A percentile compares a stretch with the other conserved stretches of the same genome.
Evolutionary conservation across 2,888 invertebrate genomes (phyloP).

Genomic region (Bellardia bayeri): DNA sequence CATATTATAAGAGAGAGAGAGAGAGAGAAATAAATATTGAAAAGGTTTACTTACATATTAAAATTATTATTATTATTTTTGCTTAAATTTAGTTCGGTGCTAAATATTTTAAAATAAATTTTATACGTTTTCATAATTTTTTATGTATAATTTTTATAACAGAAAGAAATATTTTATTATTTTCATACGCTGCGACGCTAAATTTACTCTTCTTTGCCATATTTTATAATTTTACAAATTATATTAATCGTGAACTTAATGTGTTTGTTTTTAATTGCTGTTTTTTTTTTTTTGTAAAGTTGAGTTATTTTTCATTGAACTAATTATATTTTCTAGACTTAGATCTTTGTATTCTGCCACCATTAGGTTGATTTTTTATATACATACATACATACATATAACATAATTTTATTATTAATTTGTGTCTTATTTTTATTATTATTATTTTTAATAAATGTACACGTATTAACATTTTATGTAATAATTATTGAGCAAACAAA

Average conservation of each 20-base stretch:
- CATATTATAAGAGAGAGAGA: neutral
- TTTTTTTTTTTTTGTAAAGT: conserved; percentile 33
- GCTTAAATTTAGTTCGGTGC: conserved; percentile 66
- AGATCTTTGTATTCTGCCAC: conserved; percentile 43
- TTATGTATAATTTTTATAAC: conserved; percentile 51
- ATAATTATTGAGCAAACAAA: conserved; percentile 55
- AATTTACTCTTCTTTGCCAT: conserved; percentile 59
- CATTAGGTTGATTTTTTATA: conserved; percentile 48
- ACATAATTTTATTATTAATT: conserved; percentile 48
- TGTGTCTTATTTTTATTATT: conserved; percentile 43
- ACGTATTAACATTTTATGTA: conserved; percentile 65
- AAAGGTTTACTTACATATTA: conserved; percentile 8
- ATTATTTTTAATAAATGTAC: conserved; percentile 54
- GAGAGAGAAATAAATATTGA: neutral
- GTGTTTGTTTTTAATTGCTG: conserved; percentile 38
- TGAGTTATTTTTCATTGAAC: conserved; percentile 33
- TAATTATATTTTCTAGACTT: conserved; percentile 35
- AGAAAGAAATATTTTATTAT: conserved; percentile 34
- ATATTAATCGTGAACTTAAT: conserved; percentile 23
- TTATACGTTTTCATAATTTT: conserved; percentile 53
- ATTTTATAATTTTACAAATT: conserved; percentile 54
- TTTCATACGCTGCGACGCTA: conserved; percentile 35
- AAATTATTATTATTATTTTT: conserved; percentile 26
- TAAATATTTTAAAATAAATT: conserved; percentile 58
- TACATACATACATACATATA: conserved; percentile 12